These are phyloP conservation scores for Seriola aureovittata DNA, from an alignment of 2,113 vertebrate genomes.

Conservation along the genomic window DNA sequence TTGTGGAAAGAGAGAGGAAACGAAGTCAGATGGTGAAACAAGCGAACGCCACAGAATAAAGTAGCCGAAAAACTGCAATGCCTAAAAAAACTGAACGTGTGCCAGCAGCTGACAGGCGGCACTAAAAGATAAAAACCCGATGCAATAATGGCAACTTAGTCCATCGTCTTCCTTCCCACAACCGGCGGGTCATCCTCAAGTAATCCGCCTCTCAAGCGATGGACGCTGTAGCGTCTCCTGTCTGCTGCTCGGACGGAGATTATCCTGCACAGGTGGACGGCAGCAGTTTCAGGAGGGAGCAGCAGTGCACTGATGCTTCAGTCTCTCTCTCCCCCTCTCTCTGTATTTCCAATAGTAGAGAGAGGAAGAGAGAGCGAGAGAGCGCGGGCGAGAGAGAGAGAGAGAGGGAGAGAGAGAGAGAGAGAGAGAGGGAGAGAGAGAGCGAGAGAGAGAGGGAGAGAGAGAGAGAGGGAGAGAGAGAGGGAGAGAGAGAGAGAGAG, in stretches of 20 bases:
- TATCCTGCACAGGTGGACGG: slow-evolving; percentile 75
- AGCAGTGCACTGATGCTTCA: slow-evolving; percentile 55
- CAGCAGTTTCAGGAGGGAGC: slow-evolving; percentile 44
- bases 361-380: slow-evolving; percentile 6
- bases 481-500: slow-evolving; percentile 10
- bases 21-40: slow-evolving; percentile 18
- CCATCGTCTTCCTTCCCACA: slow-evolving; percentile 42
- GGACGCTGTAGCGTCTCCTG: slow-evolving; percentile 33
- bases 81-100: slow-evolving; percentile 16
- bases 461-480: background rate
- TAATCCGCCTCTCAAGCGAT: slow-evolving; percentile 54
- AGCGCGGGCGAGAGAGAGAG: slow-evolving; percentile 16
- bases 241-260: slow-evolving; percentile 46
- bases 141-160: slow-evolving; percentile 54
- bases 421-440: slow-evolving; percentile 4
- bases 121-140: background rate
- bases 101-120: slow-evolving; percentile 44
- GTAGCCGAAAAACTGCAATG: slow-evolving; percentile 55
- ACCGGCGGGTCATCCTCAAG: slow-evolving; percentile 54
- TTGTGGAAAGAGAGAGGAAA: background rate
- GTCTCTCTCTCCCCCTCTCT: slow-evolving; percentile 48
- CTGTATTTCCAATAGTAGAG: slow-evolving; percentile 27
- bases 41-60: slow-evolving; percentile 38
- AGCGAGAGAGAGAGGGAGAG: background rate
- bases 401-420: slow-evolving; percentile 16